Evolutionary conservation across 2,888 invertebrate genomes (phyloP).

Genomic region (Nowickia ferox): DNA sequence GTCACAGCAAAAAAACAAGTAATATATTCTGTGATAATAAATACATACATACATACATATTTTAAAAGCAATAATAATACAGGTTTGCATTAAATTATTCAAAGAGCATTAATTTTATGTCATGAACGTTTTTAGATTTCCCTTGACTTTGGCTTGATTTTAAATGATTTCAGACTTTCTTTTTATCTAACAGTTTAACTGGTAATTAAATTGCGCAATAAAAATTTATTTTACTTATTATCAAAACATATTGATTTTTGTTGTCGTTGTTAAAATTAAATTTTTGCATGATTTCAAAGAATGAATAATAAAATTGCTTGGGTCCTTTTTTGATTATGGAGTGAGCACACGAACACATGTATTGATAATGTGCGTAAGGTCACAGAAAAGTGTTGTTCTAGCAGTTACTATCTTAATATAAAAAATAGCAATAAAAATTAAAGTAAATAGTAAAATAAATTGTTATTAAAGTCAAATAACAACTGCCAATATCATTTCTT

Average conservation of each 20-base stretch:
- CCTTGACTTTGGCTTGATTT: conserved; percentile 29
- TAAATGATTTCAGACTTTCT: neutral
- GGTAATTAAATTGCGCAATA: neutral
- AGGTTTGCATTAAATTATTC: neutral
- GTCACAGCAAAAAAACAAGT: neutral
- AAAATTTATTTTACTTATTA: neutral
- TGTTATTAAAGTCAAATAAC: too few relatives aligned
- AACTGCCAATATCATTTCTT: too few relatives aligned
- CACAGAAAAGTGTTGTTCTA: too few relatives aligned
- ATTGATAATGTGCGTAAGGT: too few relatives aligned
- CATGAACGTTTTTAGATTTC: neutral
- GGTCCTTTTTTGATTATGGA: too few relatives aligned
- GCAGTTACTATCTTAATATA: too few relatives aligned
- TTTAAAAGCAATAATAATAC: neutral
- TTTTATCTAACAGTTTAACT: conserved; percentile 7
- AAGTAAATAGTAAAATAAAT: too few relatives aligned
- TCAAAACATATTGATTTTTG: neutral
- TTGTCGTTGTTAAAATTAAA: neutral
- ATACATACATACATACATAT: neutral
- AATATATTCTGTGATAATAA: neutral
- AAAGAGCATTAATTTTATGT: neutral
- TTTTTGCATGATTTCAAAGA: neutral
- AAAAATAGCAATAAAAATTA: too few relatives aligned
- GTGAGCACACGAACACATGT: too few relatives aligned
- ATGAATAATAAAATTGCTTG: too few relatives aligned